Evolutionary conservation across 2,888 invertebrate species (phyloP).

Genomic region (Apotomis betuletana): DNA sequence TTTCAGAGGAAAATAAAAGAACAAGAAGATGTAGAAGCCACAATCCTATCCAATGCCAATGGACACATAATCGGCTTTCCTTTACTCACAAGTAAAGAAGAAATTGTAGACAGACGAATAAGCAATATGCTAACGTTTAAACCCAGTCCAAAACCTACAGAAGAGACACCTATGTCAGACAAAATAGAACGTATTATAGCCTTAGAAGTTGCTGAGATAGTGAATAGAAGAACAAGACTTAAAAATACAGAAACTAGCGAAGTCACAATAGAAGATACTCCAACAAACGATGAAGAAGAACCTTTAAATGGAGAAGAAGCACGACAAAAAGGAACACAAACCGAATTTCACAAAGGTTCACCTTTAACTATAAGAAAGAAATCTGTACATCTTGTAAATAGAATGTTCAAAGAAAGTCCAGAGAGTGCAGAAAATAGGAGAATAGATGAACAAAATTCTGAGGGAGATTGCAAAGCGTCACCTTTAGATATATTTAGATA

Average conservation of each 20-base stretch:
- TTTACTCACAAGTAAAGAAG: constrained; percentile 53
- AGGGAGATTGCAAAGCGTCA: constrained; percentile 81
- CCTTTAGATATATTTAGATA: constrained; percentile 85
- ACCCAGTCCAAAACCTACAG: constrained; percentile 62
- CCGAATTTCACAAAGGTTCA: constrained; percentile 59
- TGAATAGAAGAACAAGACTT: constrained; percentile 60
- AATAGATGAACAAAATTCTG: constrained; percentile 75
- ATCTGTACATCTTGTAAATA: constrained; percentile 67
- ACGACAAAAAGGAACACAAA: constrained; percentile 64
- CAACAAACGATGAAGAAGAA: constrained; percentile 51
- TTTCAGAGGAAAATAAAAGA: constrained; percentile 73
- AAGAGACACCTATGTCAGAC: constrained; percentile 51
- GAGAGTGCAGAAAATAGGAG: constrained; percentile 64
- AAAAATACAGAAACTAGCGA: constrained; percentile 48
- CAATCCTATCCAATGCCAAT: constrained; percentile 60
- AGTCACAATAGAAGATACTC: constrained; percentile 49
- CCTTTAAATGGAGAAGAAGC: constrained; percentile 54
- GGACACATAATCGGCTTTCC: constrained; percentile 57
- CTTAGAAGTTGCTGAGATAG: constrained; percentile 67
- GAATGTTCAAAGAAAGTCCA: constrained; percentile 59
- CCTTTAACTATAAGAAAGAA: constrained; percentile 67
- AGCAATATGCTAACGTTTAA: constrained; percentile 73
- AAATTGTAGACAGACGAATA: constrained; percentile 66
- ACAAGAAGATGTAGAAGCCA: constrained; percentile 59
- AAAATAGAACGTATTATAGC: constrained; percentile 63